Evolutionary conservation across 1,140 invertebrate genomes (phyloP).

Genomic region (Anoplolepis gracilipes): DNA sequence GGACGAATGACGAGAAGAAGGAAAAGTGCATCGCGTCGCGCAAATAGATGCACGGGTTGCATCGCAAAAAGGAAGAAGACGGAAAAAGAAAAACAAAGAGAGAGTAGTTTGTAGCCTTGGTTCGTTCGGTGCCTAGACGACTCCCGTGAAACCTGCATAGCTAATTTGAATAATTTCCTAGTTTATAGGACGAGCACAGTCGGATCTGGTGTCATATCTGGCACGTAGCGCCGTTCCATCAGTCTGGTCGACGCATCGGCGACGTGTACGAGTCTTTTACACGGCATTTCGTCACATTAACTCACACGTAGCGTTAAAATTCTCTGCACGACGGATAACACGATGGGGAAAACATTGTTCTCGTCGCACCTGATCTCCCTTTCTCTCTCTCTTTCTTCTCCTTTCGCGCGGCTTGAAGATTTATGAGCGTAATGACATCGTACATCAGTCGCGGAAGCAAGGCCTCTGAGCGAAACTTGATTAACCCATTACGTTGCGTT

Average conservation of each 20-base stretch:
- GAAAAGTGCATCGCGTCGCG: slow-evolving; percentile 29
- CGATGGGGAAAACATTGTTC: slow-evolving; percentile 45
- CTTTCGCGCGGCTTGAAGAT: slow-evolving; percentile 32
- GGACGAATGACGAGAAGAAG: background rate
- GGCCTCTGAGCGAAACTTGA: slow-evolving; percentile 58
- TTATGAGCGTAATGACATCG: slow-evolving; percentile 59
- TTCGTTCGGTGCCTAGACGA: slow-evolving; percentile 2
- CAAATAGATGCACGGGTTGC: slow-evolving; percentile 11
- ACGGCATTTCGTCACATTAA: slow-evolving; percentile 43
- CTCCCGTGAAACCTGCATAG: slow-evolving; percentile 21
- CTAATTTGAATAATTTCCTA: slow-evolving; percentile 64
- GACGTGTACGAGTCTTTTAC: slow-evolving; percentile 14
- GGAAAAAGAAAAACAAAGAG: background rate
- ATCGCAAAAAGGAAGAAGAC: slow-evolving; percentile 18
- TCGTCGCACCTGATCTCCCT: slow-evolving; percentile 27
- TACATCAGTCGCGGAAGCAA: slow-evolving; percentile 54
- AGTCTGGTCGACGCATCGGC: slow-evolving; percentile 32
- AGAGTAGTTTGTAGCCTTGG: background rate
- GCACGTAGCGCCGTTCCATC: slow-evolving; percentile 59
- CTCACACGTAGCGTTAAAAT: slow-evolving; percentile 22
- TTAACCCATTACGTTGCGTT: slow-evolving; percentile 56
- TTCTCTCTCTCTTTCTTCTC: background rate
- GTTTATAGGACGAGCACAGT: slow-evolving; percentile 62
- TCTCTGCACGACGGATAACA: background rate
- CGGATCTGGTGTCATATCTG: slow-evolving; percentile 61